Conservation (phyloP, 2,797 vertebrate species). For the Cercopithecus diana region DNA sequence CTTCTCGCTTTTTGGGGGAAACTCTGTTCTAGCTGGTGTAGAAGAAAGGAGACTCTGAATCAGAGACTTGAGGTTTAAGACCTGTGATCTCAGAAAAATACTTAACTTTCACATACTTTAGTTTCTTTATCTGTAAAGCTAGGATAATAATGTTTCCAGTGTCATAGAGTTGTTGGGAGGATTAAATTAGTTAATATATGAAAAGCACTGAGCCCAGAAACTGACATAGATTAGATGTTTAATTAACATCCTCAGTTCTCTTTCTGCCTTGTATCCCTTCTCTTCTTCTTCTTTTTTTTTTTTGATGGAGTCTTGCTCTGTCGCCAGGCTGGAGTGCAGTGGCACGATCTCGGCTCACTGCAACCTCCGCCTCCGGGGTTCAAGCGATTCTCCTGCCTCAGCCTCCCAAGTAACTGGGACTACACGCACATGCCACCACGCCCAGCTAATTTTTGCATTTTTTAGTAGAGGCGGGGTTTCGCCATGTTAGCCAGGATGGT, state of each 20-base stretch:
- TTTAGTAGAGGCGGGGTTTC: background rate
- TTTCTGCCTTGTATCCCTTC: background rate
- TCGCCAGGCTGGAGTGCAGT: background rate
- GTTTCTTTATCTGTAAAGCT: constrained; percentile 25
- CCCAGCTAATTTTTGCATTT: background rate
- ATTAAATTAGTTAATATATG: constrained; percentile 44
- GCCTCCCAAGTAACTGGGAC: background rate
- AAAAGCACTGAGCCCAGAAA: constrained; percentile 23
- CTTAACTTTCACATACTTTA: background rate
- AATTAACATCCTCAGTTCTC: background rate
- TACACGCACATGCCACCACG: background rate
- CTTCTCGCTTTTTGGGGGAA: background rate
- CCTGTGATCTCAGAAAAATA: constrained; percentile 1
- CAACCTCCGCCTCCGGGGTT: background rate
- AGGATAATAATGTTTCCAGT: background rate
- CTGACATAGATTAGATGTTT: background rate
- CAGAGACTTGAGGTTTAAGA: constrained; percentile 5
- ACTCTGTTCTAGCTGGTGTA: background rate
- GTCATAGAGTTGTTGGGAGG: background rate
- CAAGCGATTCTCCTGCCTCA: background rate
- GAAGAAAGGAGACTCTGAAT: background rate
- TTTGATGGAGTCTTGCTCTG: background rate
- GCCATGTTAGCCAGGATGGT: background rate
- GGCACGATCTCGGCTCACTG: background rate
- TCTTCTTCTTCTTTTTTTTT: background rate